Evolutionary conservation across 1,140 invertebrate genomes (phyloP).

Genomic region (Penaeus chinensis): DNA sequence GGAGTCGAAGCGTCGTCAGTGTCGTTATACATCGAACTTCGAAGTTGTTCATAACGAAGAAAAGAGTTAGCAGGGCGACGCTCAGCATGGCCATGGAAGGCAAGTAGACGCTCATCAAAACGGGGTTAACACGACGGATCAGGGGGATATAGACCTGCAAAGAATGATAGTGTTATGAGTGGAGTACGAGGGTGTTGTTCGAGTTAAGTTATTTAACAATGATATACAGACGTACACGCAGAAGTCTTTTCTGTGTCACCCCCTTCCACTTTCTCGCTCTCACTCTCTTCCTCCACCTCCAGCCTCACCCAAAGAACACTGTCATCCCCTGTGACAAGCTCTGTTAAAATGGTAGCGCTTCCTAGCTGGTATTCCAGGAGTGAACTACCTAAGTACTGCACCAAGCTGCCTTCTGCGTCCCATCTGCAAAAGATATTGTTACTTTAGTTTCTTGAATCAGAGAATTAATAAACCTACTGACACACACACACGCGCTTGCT

Average conservation of each 20-base stretch:
- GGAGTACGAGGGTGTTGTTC: not conserved
- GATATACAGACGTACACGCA: no score
- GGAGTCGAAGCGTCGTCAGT: slow-evolving; percentile 32
- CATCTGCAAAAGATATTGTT: slow-evolving; percentile 11
- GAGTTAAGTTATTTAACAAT: not conserved
- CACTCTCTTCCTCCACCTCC: no score
- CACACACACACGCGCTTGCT: not conserved
- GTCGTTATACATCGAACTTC: slow-evolving; percentile 38
- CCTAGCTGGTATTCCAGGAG: slow-evolving; percentile 38
- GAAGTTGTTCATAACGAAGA: slow-evolving; percentile 36
- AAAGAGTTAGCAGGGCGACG: slow-evolving; percentile 26
- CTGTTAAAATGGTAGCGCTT: not conserved
- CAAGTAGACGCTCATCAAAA: slow-evolving; percentile 35
- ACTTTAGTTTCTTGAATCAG: not conserved
- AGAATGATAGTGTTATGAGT: no score
- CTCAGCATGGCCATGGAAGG: slow-evolving; percentile 36
- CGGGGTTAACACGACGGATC: slow-evolving; percentile 14
- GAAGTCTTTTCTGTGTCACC: no score
- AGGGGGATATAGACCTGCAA: slow-evolving; percentile 16
- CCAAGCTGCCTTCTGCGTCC: slow-evolving; percentile 5
- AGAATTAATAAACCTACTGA: not conserved
- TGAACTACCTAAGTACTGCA: slow-evolving; percentile 12
- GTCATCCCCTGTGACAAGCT: slow-evolving; percentile 1
- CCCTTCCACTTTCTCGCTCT: no score
- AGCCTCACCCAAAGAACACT: not conserved